Evolutionary conservation across 2,113 vertebrate species (phyloP).

Genomic region (Eclectus roratus): DNA sequence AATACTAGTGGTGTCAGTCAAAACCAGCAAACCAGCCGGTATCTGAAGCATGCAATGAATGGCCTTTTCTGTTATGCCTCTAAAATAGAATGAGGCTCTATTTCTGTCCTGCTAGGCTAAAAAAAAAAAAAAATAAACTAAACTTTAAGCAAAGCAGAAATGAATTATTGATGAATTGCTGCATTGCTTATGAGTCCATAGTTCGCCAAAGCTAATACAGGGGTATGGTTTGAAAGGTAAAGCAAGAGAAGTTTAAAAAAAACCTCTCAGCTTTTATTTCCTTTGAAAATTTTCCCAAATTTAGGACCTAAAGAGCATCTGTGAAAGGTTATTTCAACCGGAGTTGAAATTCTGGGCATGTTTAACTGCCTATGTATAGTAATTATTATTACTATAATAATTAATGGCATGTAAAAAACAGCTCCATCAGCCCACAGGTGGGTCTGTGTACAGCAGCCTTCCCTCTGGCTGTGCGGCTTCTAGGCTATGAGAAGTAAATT

Average conservation of each 20-base stretch:
- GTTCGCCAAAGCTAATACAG: not conserved
- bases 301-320: not conserved
- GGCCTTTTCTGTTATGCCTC: not conserved
- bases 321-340: not conserved
- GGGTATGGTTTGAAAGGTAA: not conserved
- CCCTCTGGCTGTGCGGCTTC: not conserved
- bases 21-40: not conserved
- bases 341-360: not conserved
- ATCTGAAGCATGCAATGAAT: not conserved
- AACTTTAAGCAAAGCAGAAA: not conserved
- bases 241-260: not conserved
- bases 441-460: not conserved
- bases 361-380: not conserved
- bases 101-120: not conserved
- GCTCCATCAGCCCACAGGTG: not conserved
- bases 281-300: not conserved
- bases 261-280: not conserved
- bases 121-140: not conserved
- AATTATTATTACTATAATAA: not conserved
- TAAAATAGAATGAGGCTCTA: not conserved
- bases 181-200: not conserved
- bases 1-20: not conserved
- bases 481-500: not conserved
- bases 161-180: not conserved
- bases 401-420: not conserved